Conservation (phyloP, 2,113 vertebrate genomes). For the Sclerurus mexicanus region DNA sequence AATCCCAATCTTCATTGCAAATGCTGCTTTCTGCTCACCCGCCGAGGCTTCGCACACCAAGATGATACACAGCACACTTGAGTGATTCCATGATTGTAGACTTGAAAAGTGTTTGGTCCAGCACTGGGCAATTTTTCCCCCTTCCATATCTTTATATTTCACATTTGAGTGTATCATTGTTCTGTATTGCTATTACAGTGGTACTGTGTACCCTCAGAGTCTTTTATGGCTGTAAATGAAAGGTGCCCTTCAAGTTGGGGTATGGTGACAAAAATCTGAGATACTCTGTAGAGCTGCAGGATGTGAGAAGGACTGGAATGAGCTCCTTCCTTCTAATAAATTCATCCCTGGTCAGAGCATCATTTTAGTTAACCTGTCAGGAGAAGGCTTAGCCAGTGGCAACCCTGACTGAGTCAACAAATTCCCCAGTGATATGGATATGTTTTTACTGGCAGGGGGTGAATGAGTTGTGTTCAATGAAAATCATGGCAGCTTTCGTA, state of each 20-base stretch:
- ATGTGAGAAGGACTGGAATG: not conserved
- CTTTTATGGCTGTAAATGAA: not conserved
- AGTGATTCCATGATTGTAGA: not conserved
- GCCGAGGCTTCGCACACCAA: not conserved
- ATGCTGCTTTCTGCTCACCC: not conserved
- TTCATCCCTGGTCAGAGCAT: not conserved
- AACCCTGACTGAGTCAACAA: not conserved
- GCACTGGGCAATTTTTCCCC: not conserved
- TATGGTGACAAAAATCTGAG: not conserved
- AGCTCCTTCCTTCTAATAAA: not conserved
- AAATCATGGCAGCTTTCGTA: not conserved
- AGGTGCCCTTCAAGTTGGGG: not conserved
- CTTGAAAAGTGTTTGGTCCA: not conserved
- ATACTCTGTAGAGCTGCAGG: not conserved
- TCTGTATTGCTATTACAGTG: not conserved
- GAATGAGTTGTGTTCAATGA: not conserved
- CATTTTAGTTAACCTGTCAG: not conserved
- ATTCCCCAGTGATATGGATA: not conserved
- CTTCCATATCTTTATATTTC: not conserved
- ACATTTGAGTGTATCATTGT: not conserved
- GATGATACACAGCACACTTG: not conserved
- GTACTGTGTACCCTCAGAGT: not conserved
- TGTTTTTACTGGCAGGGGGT: not conserved
- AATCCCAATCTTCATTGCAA: conserved; percentile 14
- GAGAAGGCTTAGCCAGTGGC: not conserved